These are phyloP conservation scores for Echinarachnius parma DNA, from an alignment of 53 echinoderm and acorn worm species.

Conservation along the genomic window DNA sequence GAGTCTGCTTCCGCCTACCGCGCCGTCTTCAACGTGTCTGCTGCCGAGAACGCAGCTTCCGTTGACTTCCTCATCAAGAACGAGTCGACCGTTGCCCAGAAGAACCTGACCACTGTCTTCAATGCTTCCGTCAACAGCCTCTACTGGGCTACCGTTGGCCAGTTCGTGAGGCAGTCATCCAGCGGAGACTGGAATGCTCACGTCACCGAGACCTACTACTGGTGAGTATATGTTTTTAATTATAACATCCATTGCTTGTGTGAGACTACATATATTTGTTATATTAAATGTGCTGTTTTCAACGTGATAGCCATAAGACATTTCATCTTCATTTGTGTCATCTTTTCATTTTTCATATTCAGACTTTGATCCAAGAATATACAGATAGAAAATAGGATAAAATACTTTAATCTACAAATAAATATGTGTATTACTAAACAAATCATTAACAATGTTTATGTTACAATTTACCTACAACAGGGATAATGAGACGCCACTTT, in stretches of 20 bases:
- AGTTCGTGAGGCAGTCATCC: conserved; percentile 47
- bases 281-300: too few species aligned
- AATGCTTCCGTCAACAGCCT: conserved; percentile 72
- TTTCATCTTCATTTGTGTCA: too few species aligned
- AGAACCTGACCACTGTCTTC: conserved; percentile 85
- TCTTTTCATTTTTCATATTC: too few species aligned
- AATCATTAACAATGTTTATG: too few species aligned
- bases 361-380: too few species aligned
- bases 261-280: too few species aligned
- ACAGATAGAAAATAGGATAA: too few species aligned
- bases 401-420: too few species aligned
- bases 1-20: conserved; percentile 28
- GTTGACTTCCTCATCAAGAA: conserved; percentile 72
- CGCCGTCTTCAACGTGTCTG: conserved; percentile 60
- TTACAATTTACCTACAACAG: too few species aligned
- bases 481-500: conserved; percentile 91
- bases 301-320: too few species aligned
- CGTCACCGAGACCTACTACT: conserved; percentile 86
- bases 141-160: conserved; percentile 61
- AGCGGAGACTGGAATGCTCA: conserved; percentile 65
- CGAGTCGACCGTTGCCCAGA: conserved; percentile 43
- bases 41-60: conserved; percentile 67
- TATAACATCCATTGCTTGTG: not conserved
- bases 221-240: conserved; percentile 55
- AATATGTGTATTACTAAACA: too few species aligned